Conservation (phyloP, 1,140 invertebrate genomes). For the fruit fly (Drosophila melanogaster) region Release_6_plus_ISO1_MT NT_033779.5:21720001-21720500, state of each 20-base stretch:
- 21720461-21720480: slow-evolving; percentile 89
- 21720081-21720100: too few relatives aligned
- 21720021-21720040: too few relatives aligned
- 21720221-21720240: slow-evolving; percentile 31
- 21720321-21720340: slow-evolving; percentile 11
- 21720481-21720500: slow-evolving; percentile 86
- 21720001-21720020: slow-evolving; percentile 13
- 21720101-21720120: slow-evolving; percentile 1
- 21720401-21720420: slow-evolving; percentile 86
- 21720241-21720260: slow-evolving; percentile 58
- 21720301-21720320: slow-evolving; percentile 4
- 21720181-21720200: not conserved
- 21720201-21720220: slow-evolving; percentile 10
- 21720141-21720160: not conserved
- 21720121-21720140: not conserved
- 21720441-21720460: slow-evolving; percentile 88
- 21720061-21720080: too few relatives aligned
- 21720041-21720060: too few relatives aligned
- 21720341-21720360: slow-evolving; percentile 39
- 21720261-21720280: slow-evolving; percentile 51
- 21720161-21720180: not conserved
- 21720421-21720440: slow-evolving; percentile 85
- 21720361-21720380: slow-evolving; percentile 74
- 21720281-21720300: slow-evolving; percentile 50
- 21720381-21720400: slow-evolving; percentile 72